phyloP scores from a whole-genome alignment of 1,140 invertebrate species.

The Copidosoma floridanum region DNA sequence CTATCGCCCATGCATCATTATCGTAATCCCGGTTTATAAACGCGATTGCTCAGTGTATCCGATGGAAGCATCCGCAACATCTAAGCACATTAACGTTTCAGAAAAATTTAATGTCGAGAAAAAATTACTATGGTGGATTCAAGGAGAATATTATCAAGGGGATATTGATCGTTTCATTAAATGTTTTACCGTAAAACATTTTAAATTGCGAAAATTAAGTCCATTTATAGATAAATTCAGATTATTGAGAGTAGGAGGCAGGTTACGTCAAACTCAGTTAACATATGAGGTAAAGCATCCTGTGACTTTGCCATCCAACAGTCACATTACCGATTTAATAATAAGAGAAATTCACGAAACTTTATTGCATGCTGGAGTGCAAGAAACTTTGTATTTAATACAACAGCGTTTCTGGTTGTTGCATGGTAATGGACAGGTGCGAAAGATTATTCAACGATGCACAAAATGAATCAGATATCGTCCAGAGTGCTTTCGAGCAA shows the following conservation, averaged over 20 bases:
- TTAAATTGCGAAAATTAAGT: too few relatives aligned
- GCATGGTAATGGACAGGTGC: background rate
- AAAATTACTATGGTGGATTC: too few relatives aligned
- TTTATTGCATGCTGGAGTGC: background rate
- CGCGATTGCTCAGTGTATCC: too few relatives aligned
- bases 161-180: too few relatives aligned
- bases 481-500: constrained; percentile 23
- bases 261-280: background rate
- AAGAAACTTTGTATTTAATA: constrained; percentile 22
- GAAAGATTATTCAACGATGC: background rate
- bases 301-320: background rate
- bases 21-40: too few relatives aligned
- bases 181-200: too few relatives aligned
- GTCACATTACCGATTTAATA: background rate
- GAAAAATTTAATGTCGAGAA: too few relatives aligned
- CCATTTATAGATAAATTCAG: too few relatives aligned
- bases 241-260: constrained; percentile 1
- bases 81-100: too few relatives aligned
- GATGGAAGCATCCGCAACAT: too few relatives aligned
- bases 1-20: too few relatives aligned
- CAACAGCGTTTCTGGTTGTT: background rate
- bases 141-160: too few relatives aligned
- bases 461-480: constrained; percentile 27
- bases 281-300: background rate
- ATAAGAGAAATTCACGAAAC: background rate